Base-by-base conservation (phyloP, 92 coral and sea anemone species). In the Chrysogorgia sp. region DNA sequence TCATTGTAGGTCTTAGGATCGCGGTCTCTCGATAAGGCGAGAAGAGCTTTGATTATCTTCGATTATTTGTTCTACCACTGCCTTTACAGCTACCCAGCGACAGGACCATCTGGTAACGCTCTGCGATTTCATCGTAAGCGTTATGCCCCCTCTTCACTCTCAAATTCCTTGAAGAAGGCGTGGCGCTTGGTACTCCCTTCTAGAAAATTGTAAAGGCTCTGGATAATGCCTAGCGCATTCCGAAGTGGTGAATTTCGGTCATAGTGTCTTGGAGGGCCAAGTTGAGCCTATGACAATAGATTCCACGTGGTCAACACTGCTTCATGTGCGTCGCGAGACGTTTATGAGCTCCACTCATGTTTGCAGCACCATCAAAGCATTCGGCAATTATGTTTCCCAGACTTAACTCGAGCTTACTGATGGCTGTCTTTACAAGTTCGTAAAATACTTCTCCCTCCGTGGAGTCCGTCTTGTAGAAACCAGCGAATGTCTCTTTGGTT, bases 131-230 rank as follows among this genome's bases (percentile, higher is more conserved):
- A 77, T 40, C 34, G 75, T 77, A 58, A 77, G 83, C 1, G 65
- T 43, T 17, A 64, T 24, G 48, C 63, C 22, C 37, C 69, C 85
- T 67, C 84, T 48, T 80, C 85, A 30, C 67, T 41, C 33, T 80
- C 63, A 26, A 80, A 56, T 34, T 67, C 43, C 76, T 80, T 12
- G 37, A 80, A 80, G 35, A 80, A n/a, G 45, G 69, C 76, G 64
- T 81, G 80, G 59, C 85, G 85, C 58, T 70, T 81, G 47, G 85
- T 62, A 71, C 85, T 81, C 30, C 68, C 85, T 58, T 81, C 86
- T 66, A 82, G 58, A 34, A 64, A 57, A 63, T 82, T 82, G 71
- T 61, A 82, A 65, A 75, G 76, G 63, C 64, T 43, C 75, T 82
- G 81, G 29, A 82, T 74, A 60, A 56, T 75, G 65, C 77, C 68